These are phyloP conservation scores for Palloptera scutellata DNA, from an alignment of 2,888 invertebrate genomes.

Conservation along the genomic window DNA sequence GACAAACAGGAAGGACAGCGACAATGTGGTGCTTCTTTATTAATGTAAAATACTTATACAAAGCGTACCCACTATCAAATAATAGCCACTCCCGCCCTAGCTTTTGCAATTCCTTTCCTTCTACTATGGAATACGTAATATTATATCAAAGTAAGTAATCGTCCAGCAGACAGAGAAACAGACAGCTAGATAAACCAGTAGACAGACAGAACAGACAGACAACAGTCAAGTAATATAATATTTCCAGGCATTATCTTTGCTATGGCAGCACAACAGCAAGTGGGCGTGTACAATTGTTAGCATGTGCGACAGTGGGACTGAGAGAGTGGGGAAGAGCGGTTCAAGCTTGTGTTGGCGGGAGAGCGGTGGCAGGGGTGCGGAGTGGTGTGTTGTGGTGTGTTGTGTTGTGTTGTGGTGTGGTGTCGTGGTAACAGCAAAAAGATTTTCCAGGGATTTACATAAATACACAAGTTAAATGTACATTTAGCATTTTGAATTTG, in stretches of 20 bases:
- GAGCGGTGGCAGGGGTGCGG: neutral
- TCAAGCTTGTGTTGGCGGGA: too few species aligned
- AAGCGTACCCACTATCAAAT: too few species aligned
- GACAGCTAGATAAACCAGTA: constrained; percentile 24
- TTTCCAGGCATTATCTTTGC: too few species aligned
- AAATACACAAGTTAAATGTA: constrained; percentile 59
- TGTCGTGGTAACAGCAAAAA: constrained; percentile 44
- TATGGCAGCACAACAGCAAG: too few species aligned
- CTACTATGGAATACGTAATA: too few species aligned
- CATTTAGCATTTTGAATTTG: constrained; percentile 54
- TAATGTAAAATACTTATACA: too few species aligned
- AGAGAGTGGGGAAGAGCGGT: neutral
- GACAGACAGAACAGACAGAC: constrained; percentile 10
- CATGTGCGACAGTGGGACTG: neutral
- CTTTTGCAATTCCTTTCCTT: too few species aligned
- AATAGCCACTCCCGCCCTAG: too few species aligned
- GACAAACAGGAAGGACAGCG: too few species aligned
- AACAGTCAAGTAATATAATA: neutral
- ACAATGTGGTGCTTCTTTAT: too few species aligned
- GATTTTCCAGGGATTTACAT: constrained; percentile 58
- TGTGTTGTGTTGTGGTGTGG: constrained; percentile 13
- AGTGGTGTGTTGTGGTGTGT: constrained; percentile 8
- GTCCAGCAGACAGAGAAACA: neutral
- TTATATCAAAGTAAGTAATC: too few species aligned
- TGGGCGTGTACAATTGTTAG: too few species aligned